Conservation (phyloP, 2,888 invertebrate genomes). For the Xanthorhoe designata region DNA sequence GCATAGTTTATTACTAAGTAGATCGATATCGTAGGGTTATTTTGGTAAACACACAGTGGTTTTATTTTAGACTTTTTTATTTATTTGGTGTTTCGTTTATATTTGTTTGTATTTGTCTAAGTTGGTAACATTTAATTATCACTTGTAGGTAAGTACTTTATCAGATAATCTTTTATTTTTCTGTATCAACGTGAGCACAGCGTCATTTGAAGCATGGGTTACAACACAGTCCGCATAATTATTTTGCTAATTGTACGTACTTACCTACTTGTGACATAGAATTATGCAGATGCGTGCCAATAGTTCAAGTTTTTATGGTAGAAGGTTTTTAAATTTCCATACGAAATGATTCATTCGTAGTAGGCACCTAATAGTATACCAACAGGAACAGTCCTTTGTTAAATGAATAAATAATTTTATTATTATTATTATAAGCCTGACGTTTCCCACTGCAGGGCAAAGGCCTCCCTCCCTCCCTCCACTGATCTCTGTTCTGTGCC, state of each 20-base stretch:
- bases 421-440: too few species aligned
- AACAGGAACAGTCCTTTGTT: too few species aligned
- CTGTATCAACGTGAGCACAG: neutral
- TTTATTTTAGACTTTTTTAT: neutral
- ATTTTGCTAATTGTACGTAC: conserved; percentile 1
- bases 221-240: conserved; percentile 7
- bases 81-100: too few species aligned
- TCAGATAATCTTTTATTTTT: neutral
- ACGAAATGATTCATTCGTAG: neutral
- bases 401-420: too few species aligned
- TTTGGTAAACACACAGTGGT: neutral
- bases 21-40: neutral
- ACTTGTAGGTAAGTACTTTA: neutral
- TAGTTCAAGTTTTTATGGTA: neutral
- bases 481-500: too few species aligned
- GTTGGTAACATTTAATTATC: neutral
- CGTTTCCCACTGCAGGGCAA: too few species aligned
- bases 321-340: neutral
- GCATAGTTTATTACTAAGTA: neutral
- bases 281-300: neutral
- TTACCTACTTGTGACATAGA: conserved; percentile 1
- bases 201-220: conserved; percentile 1
- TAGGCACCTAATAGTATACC: too few species aligned
- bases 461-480: too few species aligned
- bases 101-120: too few species aligned